Evolutionary conservation across 1,140 invertebrate species (phyloP).

Genomic region (Marisa cornuarietis): DNA sequence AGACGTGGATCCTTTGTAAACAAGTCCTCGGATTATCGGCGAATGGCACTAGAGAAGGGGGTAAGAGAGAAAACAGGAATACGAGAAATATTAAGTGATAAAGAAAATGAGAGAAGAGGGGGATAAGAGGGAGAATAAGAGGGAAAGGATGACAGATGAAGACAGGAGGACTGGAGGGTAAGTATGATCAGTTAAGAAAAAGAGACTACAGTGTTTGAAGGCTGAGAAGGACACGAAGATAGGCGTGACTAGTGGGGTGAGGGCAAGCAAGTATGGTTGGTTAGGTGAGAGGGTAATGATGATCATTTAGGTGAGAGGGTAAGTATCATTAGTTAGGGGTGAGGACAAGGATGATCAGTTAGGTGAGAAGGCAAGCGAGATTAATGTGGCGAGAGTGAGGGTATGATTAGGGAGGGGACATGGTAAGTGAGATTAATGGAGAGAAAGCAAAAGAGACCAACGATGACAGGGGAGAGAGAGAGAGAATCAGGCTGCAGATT

Average conservation of each 20-base stretch:
- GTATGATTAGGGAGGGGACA: too few relatives aligned
- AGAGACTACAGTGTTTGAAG: too few relatives aligned
- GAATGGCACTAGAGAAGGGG: neutral
- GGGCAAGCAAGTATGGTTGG: neutral
- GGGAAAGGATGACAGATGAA: neutral
- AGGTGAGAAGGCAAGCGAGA: too few relatives aligned
- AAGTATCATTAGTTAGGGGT: too few relatives aligned
- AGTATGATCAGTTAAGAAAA: neutral
- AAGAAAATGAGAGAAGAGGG: neutral
- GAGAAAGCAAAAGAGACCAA: constrained; percentile 12
- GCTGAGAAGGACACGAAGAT: too few relatives aligned
- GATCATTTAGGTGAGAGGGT: too few relatives aligned
- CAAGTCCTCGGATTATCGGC: too few relatives aligned
- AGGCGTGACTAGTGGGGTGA: neutral
- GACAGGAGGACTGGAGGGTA: neutral
- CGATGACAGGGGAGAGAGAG: constrained; percentile 15
- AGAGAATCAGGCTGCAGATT: neutral
- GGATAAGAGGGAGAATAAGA: constrained; percentile 13
- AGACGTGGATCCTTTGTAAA: too few relatives aligned
- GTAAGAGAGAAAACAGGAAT: neutral
- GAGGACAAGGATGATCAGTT: too few relatives aligned
- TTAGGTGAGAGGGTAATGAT: neutral
- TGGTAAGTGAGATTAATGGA: neutral
- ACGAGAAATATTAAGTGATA: neutral
- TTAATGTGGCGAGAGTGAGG: too few relatives aligned